A percentile compares a stretch with the other conserved stretches of the same genome.
phyloP scores from a whole-genome alignment of 2,888 invertebrate genomes.

The Diogma glabrata region DNA sequence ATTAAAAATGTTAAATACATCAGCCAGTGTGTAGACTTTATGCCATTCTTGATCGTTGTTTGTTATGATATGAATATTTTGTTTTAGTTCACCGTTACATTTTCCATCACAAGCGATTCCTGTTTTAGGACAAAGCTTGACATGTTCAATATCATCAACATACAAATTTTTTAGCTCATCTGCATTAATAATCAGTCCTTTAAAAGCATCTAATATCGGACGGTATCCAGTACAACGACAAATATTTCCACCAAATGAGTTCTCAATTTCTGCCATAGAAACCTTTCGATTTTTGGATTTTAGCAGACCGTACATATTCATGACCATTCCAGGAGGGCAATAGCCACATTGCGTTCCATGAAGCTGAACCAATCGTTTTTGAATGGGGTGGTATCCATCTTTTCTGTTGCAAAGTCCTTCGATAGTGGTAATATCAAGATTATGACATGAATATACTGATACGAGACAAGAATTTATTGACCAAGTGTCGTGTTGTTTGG shows the following conservation, averaged over 20 bases:
- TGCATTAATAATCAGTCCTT: conserved; percentile 39
- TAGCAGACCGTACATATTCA: conserved; percentile 21
- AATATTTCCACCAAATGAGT: conserved; percentile 2
- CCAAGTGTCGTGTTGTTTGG: background rate
- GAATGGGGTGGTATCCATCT: conserved; percentile 50
- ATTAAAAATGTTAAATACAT: conserved; percentile 40
- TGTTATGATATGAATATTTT: conserved; percentile 27
- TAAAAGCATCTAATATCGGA: conserved; percentile 44
- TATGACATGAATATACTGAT: conserved; percentile 38
- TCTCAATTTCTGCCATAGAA: background rate
- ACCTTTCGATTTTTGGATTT: conserved; percentile 26
- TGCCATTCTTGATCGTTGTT: conserved; percentile 40
- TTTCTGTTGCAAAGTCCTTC: conserved; percentile 52
- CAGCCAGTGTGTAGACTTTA: conserved; percentile 38
- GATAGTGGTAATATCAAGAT: conserved; percentile 52
- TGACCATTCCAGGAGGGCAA: conserved; percentile 57
- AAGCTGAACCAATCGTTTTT: conserved; percentile 43
- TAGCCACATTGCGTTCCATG: conserved; percentile 56
- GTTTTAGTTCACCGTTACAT: conserved; percentile 12
- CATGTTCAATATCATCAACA: conserved; percentile 36
- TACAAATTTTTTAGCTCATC: conserved; percentile 20
- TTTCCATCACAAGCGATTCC: conserved; percentile 20
- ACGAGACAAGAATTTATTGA: conserved; percentile 13
- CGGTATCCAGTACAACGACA: conserved; percentile 5
- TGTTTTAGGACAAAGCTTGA: conserved; percentile 26